Base-by-base conservation (phyloP, 2,113 vertebrate genomes). In the Triplophysa siluroides region DNA sequence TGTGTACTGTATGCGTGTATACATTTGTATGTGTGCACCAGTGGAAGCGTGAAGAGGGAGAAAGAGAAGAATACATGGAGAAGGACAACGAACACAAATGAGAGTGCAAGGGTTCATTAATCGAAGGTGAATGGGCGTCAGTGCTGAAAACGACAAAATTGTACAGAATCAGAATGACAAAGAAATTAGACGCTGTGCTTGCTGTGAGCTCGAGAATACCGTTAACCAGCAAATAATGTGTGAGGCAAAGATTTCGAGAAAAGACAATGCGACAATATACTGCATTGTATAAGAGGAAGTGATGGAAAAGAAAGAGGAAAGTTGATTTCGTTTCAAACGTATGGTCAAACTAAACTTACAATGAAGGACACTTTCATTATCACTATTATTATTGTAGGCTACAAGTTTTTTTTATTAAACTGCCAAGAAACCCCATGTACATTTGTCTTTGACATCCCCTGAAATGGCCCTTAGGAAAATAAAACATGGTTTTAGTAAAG, bases 171-270 rank as follows among this genome's bases (percentile, higher is more conserved):
- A 73, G 67, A 66, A 65, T 24, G 80, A 56, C 33, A 54, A 38
- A 47, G 56, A 64, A 64, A 43, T 41, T 8, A 23, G 11, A 58
- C 2, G 19, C 54, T 60, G 62, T 38, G 63, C 24, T 73, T 47
- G 75, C 70, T 5, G 38, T 43, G 58, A 79, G 65, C 71, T 64
- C n/a, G 24, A 58, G 64, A 81, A 47, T 47, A 68, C 23, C 63
- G 43, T 56, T 79, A 56, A 52, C 38, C 14, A 24, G 18, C 50
- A 61, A 70, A 74, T 65, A 81, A 75, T 41, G 64, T 10, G 41
- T 4, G n/a, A 56, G 50, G 62, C 41, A 62, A 29, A 33, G 21
- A 21, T 38, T n/a, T 21, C 10, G 47, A n/a, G 56, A 56, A 7
- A 29, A 4, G 24, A 47, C 52, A 78, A 68, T 24, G 7, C 56